phyloP scores from a whole-genome alignment of 2,797 vertebrate genomes.

The Cyprinella venusta region DNA sequence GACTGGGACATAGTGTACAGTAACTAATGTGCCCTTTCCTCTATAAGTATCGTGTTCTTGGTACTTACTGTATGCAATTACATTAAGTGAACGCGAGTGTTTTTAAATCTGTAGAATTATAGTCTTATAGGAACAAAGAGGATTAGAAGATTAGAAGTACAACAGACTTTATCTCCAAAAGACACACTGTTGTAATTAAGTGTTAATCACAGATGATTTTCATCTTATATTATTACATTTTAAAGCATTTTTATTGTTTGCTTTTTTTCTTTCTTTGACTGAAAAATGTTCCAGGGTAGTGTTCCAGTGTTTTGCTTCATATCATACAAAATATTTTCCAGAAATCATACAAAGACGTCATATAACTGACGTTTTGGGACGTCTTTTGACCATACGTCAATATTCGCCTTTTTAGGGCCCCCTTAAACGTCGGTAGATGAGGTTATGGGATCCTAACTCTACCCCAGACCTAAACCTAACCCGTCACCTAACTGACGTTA shows the following conservation, averaged over 20 bases:
- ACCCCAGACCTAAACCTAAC: too few relatives aligned
- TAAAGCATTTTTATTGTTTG: not conserved
- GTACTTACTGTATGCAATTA: not conserved
- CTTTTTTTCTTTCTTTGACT: not conserved
- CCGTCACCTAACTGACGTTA: too few relatives aligned
- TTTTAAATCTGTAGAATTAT: not conserved
- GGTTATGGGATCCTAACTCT: too few relatives aligned
- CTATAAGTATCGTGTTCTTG: not conserved
- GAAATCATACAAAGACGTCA: too few relatives aligned
- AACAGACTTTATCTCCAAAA: not conserved
- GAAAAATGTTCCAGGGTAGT: not conserved
- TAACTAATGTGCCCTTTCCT: not conserved
- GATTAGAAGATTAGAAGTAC: not conserved
- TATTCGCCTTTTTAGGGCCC: too few relatives aligned
- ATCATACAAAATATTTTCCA: too few relatives aligned
- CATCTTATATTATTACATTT: conserved; percentile 5
- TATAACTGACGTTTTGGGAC: too few relatives aligned
- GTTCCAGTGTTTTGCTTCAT: too few relatives aligned
- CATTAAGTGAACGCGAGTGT: not conserved
- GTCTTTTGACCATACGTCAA: too few relatives aligned
- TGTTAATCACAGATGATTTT: conserved; percentile 21
- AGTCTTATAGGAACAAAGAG: not conserved
- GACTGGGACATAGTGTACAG: conserved; percentile 16
- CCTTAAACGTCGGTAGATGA: too few relatives aligned
- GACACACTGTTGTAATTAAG: conserved; percentile 11